Evolutionary conservation across 2,797 vertebrate genomes (phyloP).

Genomic region (Nyctibius grandis): DNA sequence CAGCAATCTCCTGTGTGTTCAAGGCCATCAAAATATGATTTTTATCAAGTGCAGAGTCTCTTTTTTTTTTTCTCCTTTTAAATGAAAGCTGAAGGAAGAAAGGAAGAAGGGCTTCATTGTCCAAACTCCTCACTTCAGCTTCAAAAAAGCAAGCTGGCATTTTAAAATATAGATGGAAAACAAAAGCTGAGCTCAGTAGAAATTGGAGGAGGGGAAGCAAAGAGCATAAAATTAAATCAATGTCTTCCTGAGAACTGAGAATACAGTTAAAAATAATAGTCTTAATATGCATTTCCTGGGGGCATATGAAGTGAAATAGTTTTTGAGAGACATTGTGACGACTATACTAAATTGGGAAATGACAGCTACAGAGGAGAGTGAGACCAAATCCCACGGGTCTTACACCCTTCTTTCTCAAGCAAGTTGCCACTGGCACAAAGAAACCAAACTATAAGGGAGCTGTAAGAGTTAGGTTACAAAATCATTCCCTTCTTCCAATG

Average conservation of each 20-base stretch:
- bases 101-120: background rate
- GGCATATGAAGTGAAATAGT: background rate
- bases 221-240: background rate
- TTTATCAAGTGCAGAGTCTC: background rate
- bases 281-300: background rate
- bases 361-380: background rate
- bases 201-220: background rate
- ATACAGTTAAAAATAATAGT: background rate
- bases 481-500: background rate
- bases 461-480: background rate
- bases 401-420: background rate
- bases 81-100: background rate
- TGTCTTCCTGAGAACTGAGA: background rate
- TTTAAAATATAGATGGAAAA: background rate
- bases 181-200: background rate
- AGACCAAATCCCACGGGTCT: background rate
- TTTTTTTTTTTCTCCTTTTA: background rate
- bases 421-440: background rate
- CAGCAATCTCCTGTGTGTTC: background rate
- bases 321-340: background rate
- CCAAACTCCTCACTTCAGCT: background rate
- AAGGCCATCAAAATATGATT: background rate
- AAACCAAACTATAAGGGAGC: background rate
- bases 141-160: background rate
- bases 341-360: background rate